Evolutionary conservation across 2,113 vertebrate genomes (phyloP), one percentile per base, ranked within the genome.

Genomic region (Amphiprion ocellaris): DNA sequence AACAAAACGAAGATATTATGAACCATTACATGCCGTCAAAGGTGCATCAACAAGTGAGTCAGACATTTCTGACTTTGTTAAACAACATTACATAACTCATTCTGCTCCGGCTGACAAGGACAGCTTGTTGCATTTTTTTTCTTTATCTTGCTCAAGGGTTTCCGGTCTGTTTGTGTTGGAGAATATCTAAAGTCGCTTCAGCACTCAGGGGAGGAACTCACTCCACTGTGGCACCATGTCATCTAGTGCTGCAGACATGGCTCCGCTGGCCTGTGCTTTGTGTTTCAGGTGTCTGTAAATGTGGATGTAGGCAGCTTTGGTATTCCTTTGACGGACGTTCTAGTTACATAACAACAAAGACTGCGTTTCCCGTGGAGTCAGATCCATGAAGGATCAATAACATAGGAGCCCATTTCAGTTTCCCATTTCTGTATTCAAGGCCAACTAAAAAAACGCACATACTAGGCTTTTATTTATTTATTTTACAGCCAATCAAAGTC

Each of bases 171-270:
- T 62, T 69, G 53, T 60, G 54, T 52, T 28, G 46, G 28, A 82
- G 55, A 59, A 63, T 46, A 70, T 66, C 37, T 52, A n/a, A 61
- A 81, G 33, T 74, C 60, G 55, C 49, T 63, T 37, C 54, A 28
- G 37, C 62, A n/a, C 82, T 73, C 71, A 2, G 39, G 56, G 74
- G 83, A 83, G 16, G 23, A 47, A 52, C 67, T 75, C 59, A 2
- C 30, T 77, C 23, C 55, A 44, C 65, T 52, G 85, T 77, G 2
- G 72, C 78, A 77, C 41, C 74, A 59, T 79, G 81, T 72, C 74
- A 83, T 55, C 74, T 61, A 71, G 23, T 72, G 49, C 85, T 62
- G 79, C 63, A 87, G 88, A 69, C 69, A 24, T 28, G 77, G 75
- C 5, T 60, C 33, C 66, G 53, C 21, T 10, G 17, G 70, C 17